Evolutionary conservation across 2,797 vertebrate genomes (phyloP), one percentile per base, ranked within the genome.

Genomic region (Monodelphis domestica): DNA sequence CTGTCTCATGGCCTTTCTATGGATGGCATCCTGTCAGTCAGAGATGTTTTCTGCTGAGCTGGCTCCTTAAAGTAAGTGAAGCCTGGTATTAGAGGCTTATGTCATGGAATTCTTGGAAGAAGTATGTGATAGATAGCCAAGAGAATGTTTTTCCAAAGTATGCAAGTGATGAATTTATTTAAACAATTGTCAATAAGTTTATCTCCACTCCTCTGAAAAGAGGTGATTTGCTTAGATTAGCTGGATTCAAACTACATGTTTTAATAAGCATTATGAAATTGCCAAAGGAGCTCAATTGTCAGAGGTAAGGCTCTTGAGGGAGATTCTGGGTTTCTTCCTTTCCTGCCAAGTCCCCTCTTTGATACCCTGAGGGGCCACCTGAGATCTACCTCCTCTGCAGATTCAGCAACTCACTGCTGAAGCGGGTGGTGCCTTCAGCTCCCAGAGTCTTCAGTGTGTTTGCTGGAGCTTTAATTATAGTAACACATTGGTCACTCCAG

Each of bases 141-240:
- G 91, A 54, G 89, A 93, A 89, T 54, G 33, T 54, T 88, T n/a
- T 57, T 95, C 90, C 70, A 45, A 93, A 92, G 92, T 63, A 92
- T 84, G 92, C 92, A 50, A 84, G 89, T 55, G 21, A 84, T 50
- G 89, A 94, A 94, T 95, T 63, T 93, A 91, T 84, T 93, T 93
- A 87, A 87, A 53, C 11, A 56, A 88, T 52, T 55, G 91, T 92
- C 33, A 94, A 91, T 78, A 92, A 88, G 33, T 50, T 53, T 26
- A 33, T 91, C 38, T 84, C 78, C 5, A 3, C 33, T 90, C 50
- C 56, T 93, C 55, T 52, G 78, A 90, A 88, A 54, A 45, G 89
- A 55, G 54, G 57, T 90, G 45, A 0, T 91, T 95, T 84, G 45
- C 56, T 94, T 52, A 50, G 94, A 55, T 10, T 54, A 53, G n/a